These are phyloP conservation scores for Rachycentron canadum DNA, from an alignment of 2,797 vertebrate genomes.

Conservation along the genomic window DNA sequence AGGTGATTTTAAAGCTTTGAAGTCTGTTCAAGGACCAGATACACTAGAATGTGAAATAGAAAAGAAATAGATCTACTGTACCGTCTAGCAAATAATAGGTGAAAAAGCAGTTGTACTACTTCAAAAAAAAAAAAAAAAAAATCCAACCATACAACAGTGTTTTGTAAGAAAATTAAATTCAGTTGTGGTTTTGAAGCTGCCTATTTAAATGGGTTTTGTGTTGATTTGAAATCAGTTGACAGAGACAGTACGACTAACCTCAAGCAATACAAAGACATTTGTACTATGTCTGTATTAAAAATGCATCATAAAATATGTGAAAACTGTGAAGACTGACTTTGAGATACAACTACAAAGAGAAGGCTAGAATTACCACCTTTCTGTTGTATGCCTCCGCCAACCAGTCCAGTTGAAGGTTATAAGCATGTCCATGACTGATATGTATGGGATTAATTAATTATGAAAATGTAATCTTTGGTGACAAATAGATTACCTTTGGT, in stretches of 20 bases:
- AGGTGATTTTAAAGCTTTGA: constrained; percentile 7
- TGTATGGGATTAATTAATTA: too few relatives aligned
- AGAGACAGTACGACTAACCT: not conserved
- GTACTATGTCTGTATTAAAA: constrained; percentile 1
- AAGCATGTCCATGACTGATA: not conserved
- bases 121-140: not conserved
- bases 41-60: not conserved
- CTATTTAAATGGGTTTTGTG: not conserved
- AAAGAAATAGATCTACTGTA: not conserved
- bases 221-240: constrained; percentile 2
- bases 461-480: not conserved
- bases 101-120: not conserved
- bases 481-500: too few relatives aligned
- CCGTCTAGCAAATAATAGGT: not conserved
- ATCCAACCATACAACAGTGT: not conserved
- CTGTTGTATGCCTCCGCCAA: not conserved
- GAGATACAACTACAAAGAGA: not conserved
- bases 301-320: not conserved
- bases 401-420: not conserved
- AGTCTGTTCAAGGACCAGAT: not conserved
- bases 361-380: not conserved
- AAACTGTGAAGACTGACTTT: not conserved
- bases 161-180: not conserved
- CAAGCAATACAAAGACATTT: not conserved
- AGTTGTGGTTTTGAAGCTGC: not conserved